Conservation (phyloP, 2,888 invertebrate genomes). For the Agapetus fuscipes region DNA sequence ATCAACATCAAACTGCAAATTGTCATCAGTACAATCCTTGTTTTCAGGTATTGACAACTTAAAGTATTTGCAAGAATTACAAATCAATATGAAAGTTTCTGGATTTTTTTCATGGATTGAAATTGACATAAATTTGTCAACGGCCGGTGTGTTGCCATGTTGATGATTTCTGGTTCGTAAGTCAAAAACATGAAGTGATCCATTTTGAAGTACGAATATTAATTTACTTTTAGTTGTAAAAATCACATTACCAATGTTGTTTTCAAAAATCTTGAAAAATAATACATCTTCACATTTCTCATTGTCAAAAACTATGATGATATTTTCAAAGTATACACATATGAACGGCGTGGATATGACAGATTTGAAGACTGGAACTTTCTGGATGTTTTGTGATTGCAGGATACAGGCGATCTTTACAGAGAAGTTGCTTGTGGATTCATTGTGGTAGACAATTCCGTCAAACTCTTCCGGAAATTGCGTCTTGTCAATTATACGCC, state of each 20-base stretch:
- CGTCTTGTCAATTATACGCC: conserved; percentile 14
- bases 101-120: too few species aligned
- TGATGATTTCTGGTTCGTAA: conserved; percentile 3
- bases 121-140: conserved; percentile 12
- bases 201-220: conserved; percentile 10
- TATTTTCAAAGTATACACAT: conserved; percentile 16
- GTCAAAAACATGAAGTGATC: conserved; percentile 6
- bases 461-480: conserved; percentile 11
- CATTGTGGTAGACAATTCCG: conserved; percentile 12
- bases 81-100: too few species aligned
- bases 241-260: conserved; percentile 7
- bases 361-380: conserved; percentile 6
- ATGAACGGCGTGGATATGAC: conserved; percentile 10
- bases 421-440: conserved; percentile 16
- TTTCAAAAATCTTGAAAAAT: conserved; percentile 16
- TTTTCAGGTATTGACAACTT: too few species aligned
- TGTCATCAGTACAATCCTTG: too few species aligned
- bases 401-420: conserved; percentile 14
- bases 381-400: conserved; percentile 2
- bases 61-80: too few species aligned
- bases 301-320: conserved; percentile 8
- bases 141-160: too few species aligned
- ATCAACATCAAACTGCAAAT: neutral
- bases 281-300: conserved; percentile 11
- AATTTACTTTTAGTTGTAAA: conserved; percentile 3